Evolutionary conservation across 1,140 invertebrate genomes (phyloP).

Genomic region (Polypedilum vanderplanki): DNA sequence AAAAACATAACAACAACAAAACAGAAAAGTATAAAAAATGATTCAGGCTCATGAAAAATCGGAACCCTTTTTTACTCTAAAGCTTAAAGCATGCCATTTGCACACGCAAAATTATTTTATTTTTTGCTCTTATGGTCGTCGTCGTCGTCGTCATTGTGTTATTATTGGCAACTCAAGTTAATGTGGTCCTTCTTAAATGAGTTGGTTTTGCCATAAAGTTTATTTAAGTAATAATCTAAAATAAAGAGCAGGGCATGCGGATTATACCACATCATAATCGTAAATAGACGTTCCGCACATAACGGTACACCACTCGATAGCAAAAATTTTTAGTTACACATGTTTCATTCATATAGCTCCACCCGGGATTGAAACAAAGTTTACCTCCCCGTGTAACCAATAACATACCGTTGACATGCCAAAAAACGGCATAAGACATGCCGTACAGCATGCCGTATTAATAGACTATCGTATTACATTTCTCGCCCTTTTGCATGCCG

Average conservation of each 20-base stretch:
- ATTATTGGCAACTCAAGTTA: too few relatives aligned
- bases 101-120: background rate
- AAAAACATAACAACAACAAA: background rate
- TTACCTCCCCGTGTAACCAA: too few relatives aligned
- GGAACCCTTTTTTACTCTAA: background rate
- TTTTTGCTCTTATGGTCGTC: too few relatives aligned
- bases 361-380: too few relatives aligned
- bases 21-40: background rate
- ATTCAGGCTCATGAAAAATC: background rate
- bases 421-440: too few relatives aligned
- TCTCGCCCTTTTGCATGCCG: too few relatives aligned
- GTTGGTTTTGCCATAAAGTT: constrained; percentile 5
- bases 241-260: background rate
- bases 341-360: too few relatives aligned
- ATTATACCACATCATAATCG: constrained; percentile 26
- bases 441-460: too few relatives aligned
- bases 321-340: background rate
- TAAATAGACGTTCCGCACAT: constrained; percentile 27
- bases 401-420: too few relatives aligned
- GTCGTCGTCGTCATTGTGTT: too few relatives aligned
- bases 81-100: background rate
- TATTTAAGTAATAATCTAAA: constrained; percentile 26
- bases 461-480: too few relatives aligned
- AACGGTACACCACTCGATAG: constrained; percentile 17
- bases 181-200: constrained; percentile 22